Evolutionary conservation across 2,888 invertebrate genomes (phyloP), one percentile per base, ranked within the genome.

Genomic region (Drosophila acutilabella): DNA sequence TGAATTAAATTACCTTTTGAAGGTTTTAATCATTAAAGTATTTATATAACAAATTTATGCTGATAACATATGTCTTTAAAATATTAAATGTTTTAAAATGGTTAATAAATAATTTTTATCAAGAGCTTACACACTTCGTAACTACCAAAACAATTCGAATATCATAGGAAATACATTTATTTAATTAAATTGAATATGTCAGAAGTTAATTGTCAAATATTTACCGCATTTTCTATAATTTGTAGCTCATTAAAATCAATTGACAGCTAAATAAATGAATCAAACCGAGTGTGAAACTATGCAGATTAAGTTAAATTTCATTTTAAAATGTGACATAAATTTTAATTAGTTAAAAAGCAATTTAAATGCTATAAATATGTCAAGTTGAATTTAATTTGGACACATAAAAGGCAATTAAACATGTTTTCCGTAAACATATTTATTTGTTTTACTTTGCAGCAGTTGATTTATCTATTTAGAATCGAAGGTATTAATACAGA

Each of bases 231-330:
- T 44, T 18, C 11, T 8, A 57, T 13, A 48, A 41, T 62, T 62
- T 38, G 8, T 20, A 51, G 4, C 42, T 30, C 23, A 53, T 53
- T 58, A 26, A 52, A 61, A 30, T 53, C 13, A 42, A 50, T 1
- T 53, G 47, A 7, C 58, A 59, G 18, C 18, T 14, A n/a, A 16
- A 52, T 16, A 47, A 42, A 30, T n/a, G 16, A 2, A 13, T 20
- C 10, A 53, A 60, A 45, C 20, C 50, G 20, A 18, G 23, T 38
- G 20, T 26, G 26, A 61, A 61, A 47, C 11, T 42, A 40, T 38
- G 4, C 23, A 23, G 13, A n/a, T 23, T 41, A 41, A 23, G 0
- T n/a, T 36, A 38, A 6, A 11, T 30, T 33, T 16, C 11, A 30
- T 13, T 33, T 13, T 1, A 50, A 2, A 3, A 13, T 33, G 33